A percentile compares a stretch with the other conserved stretches of the same genome.
These are phyloP conservation scores for Opisthograptis luteolata DNA, from an alignment of 2,888 invertebrate genomes.

Conservation along the genomic window DNA sequence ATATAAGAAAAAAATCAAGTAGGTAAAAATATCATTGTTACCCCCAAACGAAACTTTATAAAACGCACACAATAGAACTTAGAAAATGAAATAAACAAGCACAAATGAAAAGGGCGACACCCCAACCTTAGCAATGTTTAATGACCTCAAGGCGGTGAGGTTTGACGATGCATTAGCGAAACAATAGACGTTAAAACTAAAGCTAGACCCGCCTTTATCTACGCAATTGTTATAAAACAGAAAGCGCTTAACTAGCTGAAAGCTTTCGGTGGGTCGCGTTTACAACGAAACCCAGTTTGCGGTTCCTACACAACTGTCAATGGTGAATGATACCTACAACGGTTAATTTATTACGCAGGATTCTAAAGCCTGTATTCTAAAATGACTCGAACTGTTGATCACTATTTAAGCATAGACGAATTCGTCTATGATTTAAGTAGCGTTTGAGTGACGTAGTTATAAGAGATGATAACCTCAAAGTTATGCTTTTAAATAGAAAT, in stretches of 20 bases:
- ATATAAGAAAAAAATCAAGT: too few species aligned
- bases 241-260: slow-evolving; percentile 66
- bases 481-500: too few species aligned
- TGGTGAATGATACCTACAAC: slow-evolving; percentile 12
- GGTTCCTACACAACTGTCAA: slow-evolving; percentile 31
- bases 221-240: slow-evolving; percentile 70
- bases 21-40: slow-evolving; percentile 26
- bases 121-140: slow-evolving; percentile 62
- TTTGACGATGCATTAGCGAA: slow-evolving; percentile 71
- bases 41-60: slow-evolving; percentile 41
- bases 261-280: slow-evolving; percentile 54
- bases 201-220: slow-evolving; percentile 67
- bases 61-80: slow-evolving; percentile 36
- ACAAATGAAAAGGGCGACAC: slow-evolving; percentile 58
- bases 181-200: slow-evolving; percentile 70
- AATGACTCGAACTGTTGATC: too few species aligned
- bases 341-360: slow-evolving; percentile 1
- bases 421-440: too few species aligned
- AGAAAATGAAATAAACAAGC: slow-evolving; percentile 49
- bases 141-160: slow-evolving; percentile 62
- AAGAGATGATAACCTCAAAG: too few species aligned
- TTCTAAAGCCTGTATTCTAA: background rate
- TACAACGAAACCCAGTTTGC: slow-evolving; percentile 36
- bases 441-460: too few species aligned
- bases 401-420: too few species aligned